phyloP scores from a whole-genome alignment of 2,797 vertebrate species.

The Sebastes diploproa region DNA sequence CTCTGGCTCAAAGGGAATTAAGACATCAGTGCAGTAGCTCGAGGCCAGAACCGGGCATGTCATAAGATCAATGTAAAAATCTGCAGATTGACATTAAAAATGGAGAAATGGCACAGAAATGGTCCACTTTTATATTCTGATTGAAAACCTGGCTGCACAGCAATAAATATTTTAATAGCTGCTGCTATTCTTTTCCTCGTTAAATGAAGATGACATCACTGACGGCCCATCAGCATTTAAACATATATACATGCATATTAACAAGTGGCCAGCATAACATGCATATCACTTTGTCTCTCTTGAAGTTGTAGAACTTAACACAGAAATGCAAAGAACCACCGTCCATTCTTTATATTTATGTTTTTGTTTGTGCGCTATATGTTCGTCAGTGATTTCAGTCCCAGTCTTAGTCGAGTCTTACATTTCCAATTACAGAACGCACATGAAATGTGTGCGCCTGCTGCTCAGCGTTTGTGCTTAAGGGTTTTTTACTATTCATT shows the following conservation, averaged over 20 bases:
- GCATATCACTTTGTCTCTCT: neutral
- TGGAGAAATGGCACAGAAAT: neutral
- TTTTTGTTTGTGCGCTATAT: neutral
- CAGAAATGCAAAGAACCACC: neutral
- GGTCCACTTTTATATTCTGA: neutral
- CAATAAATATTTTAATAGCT: neutral
- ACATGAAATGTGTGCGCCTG: neutral
- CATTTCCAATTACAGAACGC: neutral
- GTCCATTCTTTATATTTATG: neutral
- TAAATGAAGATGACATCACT: neutral
- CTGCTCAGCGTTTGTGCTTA: neutral
- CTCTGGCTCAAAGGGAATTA: constrained; percentile 13
- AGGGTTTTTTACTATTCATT: neutral
- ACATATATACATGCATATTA: neutral
- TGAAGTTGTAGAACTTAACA: neutral
- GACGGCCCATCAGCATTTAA: neutral
- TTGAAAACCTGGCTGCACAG: neutral
- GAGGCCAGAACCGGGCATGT: neutral
- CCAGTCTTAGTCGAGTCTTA: neutral
- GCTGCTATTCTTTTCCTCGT: neutral
- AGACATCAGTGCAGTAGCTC: constrained; percentile 24
- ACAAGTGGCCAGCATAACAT: neutral
- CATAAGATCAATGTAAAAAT: constrained; percentile 24
- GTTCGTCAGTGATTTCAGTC: neutral
- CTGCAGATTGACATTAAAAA: constrained; percentile 11